Base-by-base conservation (phyloP, 2,888 invertebrate species). In the Dryobota labecula region DNA sequence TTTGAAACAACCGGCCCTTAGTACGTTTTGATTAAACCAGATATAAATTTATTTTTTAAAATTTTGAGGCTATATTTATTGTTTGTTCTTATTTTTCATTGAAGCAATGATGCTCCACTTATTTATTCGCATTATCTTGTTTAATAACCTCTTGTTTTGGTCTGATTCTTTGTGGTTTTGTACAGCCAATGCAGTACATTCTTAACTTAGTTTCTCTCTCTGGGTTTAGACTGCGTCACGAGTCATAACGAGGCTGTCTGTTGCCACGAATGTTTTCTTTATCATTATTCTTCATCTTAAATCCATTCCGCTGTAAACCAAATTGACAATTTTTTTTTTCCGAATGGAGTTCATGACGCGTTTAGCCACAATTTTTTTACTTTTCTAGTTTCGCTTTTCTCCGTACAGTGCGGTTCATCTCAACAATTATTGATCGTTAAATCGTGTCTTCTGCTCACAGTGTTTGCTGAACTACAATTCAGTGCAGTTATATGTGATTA, bases 61-160 rank as follows among this genome's bases (percentile, higher is more conserved):
- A n/a, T n/a, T 49, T n/a, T 9, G 7, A 20, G 13, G n/a, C 27
- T 41, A 24, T 41, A 27, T 49, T 60, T 62, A 63, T 49, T 38
- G n/a, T 27, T 9, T 67, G 18, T 27, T 36, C 9, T 67, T 47
- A 41, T 56, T 49, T 56, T 15, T 33, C 15, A 30, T 56, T 47
- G 2, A 9, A 33, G 45, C n/a, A 54, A 47, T 41, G 9, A 54
- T 38, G 20, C 18, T 47, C 11, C 5, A 43, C 43, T 43, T 71
- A 75, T 24, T 64, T 53, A 18, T 54, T 76, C 18, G 1, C 11
- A 20, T 68, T 47, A 33, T 56, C 54, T 41, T 24, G 15, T 66
- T 24, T 20, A 30, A 66, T 53, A 53, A 45, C 27, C 27, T 64
- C 5, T 75, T 38, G 13, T 54, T 20, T 30, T 36, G 36, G 53